These are phyloP conservation scores for Gallinago solitaria DNA, from an alignment of 2,797 vertebrate species.

Conservation along the genomic window DNA sequence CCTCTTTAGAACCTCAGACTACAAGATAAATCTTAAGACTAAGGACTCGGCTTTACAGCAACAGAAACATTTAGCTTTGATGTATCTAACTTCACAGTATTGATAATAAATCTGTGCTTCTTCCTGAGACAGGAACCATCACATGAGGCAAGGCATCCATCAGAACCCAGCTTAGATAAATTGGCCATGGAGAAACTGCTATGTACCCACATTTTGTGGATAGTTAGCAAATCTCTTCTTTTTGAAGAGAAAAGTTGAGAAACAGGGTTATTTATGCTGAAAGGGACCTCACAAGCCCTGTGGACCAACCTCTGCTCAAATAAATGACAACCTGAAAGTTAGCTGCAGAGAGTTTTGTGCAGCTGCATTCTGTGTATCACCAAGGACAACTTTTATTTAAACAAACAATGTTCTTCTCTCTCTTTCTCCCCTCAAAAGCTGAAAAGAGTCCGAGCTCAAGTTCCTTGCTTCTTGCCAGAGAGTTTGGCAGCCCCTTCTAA, in stretches of 20 bases:
- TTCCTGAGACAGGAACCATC: background rate
- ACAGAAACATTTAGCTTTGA: background rate
- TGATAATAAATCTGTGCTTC: background rate
- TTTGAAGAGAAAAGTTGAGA: background rate
- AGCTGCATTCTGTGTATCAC: background rate
- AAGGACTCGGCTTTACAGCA: background rate
- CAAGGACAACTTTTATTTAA: constrained; percentile 44
- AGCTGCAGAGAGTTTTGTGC: background rate
- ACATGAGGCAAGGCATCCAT: background rate
- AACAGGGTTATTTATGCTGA: background rate
- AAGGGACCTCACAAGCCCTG: background rate
- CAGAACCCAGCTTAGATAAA: background rate
- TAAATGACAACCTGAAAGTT: background rate
- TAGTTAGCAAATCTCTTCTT: background rate
- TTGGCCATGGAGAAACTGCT: background rate
- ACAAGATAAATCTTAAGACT: background rate
- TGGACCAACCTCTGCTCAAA: background rate
- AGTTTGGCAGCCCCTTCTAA: background rate
- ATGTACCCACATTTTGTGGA: background rate
- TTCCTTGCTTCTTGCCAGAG: background rate
- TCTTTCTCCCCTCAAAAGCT: background rate
- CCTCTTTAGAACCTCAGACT: background rate
- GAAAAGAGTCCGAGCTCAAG: background rate
- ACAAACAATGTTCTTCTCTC: constrained; percentile 8
- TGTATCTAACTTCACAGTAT: background rate